phyloP scores from a whole-genome alignment of 2,888 invertebrate genomes.

The Branchellion lobata region DNA sequence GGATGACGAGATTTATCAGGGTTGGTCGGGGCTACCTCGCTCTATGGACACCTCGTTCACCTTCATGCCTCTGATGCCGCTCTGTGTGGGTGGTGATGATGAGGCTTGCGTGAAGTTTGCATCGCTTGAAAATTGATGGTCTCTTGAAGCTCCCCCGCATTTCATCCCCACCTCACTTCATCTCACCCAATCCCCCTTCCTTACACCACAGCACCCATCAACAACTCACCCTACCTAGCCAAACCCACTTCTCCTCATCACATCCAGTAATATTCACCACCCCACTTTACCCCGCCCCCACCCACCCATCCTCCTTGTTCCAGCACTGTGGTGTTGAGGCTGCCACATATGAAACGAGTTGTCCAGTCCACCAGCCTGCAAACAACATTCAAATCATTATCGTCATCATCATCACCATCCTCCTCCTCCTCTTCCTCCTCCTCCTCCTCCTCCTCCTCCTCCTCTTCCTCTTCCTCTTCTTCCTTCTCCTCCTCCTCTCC shows the following conservation, averaged over 20 bases:
- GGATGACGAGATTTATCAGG: too few species aligned
- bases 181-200: background rate
- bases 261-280: background rate
- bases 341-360: slow-evolving; percentile 27
- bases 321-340: background rate
- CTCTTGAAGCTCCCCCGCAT: too few species aligned
- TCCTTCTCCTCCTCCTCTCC: slow-evolving; percentile 30
- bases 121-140: too few species aligned
- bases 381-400: background rate
- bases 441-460: slow-evolving; percentile 42
- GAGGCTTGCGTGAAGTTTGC: too few species aligned
- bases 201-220: background rate
- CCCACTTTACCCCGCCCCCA: background rate
- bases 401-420: slow-evolving; percentile 25
- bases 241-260: too few species aligned
- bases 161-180: too few species aligned
- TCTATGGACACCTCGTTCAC: too few species aligned
- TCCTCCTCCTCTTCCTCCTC: too few species aligned
- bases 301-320: slow-evolving; percentile 37
- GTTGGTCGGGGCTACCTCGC: too few species aligned
- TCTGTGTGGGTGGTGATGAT: too few species aligned
- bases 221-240: background rate
- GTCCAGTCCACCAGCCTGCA: slow-evolving; percentile 29
- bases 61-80: too few species aligned
- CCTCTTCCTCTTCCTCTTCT: background rate